Evolutionary conservation across 2,797 vertebrate species (phyloP), one percentile per base, ranked within the genome.

Genomic region (Sebastes umbrosus): DNA sequence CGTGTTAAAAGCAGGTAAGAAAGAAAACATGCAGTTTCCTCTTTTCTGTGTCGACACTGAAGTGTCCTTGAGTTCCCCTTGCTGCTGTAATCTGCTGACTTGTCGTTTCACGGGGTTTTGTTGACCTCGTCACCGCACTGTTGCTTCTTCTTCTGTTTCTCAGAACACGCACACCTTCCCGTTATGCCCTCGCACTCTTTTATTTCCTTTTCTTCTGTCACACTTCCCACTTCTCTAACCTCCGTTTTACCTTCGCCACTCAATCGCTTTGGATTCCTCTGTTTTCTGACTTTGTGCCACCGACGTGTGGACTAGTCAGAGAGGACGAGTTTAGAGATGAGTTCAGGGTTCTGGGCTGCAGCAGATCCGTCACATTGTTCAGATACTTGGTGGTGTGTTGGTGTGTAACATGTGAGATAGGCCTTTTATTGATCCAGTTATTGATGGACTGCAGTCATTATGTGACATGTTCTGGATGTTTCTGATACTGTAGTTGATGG

Each of bases 71-170:
- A 71, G 75, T 84, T 83, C 78, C 83, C 77, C 77, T 62, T 77
- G 83, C 60, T 64, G 75, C 58, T 65, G 74, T 68, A 73, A 84
- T 83, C 29, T 92, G 90, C 91, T 91, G 91, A 90, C 84, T 64
- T 46, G 57, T 4, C 25, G 25, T 71, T 83, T 86, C 69, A 54
- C n/a, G 32, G 39, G 58, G 43, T 68, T 83, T 63, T 50, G 77
- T 50, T 75, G 86, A 88, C 84, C 87, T 79, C 20, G 65, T 83
- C 78, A 78, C 63, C 82, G 10, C 73, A 82, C 55, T 67, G 75
- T 57, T 83, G 78, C 52, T 92, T 91, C 92, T 92, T 76, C 88
- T 92, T 92, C 83, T 76, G 82, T 69, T 91, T 90, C 87, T 87
- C 69, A 88, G 87, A 91, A 92, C 77, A 75, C 80, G 59, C 27